Evolutionary conservation across 2,113 vertebrate species (phyloP).

Genomic region (Lathamus discolor): DNA sequence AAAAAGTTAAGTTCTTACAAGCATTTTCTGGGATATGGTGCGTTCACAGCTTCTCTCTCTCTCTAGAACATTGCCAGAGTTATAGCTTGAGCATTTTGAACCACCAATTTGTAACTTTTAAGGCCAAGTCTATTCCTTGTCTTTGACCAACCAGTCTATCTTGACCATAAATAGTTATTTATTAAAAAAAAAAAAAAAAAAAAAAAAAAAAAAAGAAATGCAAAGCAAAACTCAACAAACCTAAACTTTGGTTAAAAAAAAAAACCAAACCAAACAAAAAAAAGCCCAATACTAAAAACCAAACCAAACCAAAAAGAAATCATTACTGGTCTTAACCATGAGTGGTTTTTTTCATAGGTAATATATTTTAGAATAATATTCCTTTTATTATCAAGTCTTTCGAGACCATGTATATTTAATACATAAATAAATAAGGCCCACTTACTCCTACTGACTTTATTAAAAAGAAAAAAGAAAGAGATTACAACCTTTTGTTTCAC

Average conservation of each 20-base stretch:
- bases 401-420: not conserved
- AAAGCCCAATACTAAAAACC: not conserved
- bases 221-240: too few species aligned
- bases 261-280: too few species aligned
- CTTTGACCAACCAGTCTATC: not conserved
- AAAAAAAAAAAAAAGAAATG: not conserved
- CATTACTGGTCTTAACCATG: rapidly evolving
- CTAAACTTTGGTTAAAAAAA: not conserved
- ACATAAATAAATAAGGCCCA: not conserved
- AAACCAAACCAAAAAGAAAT: not conserved
- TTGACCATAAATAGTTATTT: not conserved
- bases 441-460: not conserved
- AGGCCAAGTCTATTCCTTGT: not conserved
- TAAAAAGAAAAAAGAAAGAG: not conserved
- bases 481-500: not conserved
- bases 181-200: not conserved
- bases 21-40: not conserved
- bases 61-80: not conserved
- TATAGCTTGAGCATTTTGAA: not conserved
- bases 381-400: not conserved
- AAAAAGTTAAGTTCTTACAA: not conserved
- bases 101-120: not conserved
- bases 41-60: not conserved
- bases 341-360: not conserved
- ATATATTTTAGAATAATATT: not conserved